Evolutionary conservation across 1,140 invertebrate genomes (phyloP).

Genomic region (Bombus ignitus): DNA sequence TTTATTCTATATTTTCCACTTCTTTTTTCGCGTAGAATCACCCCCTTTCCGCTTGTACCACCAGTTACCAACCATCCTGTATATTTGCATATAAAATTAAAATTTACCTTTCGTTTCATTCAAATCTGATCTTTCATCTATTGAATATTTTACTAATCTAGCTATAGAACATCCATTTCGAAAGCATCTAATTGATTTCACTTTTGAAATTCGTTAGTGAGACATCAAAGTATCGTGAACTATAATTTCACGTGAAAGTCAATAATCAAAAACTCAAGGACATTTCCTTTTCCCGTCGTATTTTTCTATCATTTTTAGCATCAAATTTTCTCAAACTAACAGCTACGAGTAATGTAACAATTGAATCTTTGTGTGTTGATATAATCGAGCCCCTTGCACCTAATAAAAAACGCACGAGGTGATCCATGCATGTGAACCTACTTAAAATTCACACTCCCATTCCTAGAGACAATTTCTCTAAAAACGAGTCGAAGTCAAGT

Average conservation of each 20-base stretch:
- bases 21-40: too few species aligned
- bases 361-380: conserved; percentile 16
- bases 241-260: not conserved
- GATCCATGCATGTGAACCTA: conserved; percentile 10
- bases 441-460: not conserved
- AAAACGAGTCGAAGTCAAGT: not conserved
- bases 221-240: not conserved
- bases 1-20: too few species aligned
- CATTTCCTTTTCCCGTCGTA: not conserved
- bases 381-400: not conserved
- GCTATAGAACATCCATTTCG: not conserved
- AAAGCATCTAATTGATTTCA: not conserved
- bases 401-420: conserved; percentile 11
- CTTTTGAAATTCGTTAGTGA: not conserved
- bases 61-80: too few species aligned
- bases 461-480: not conserved
- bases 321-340: not conserved
- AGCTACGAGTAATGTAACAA: not conserved
- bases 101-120: not conserved
- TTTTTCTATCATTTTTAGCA: too few species aligned
- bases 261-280: not conserved
- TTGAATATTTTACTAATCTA: not conserved
- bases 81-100: too few species aligned
- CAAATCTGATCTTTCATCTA: not conserved
- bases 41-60: too few species aligned